These are phyloP conservation scores for Eupithecia centaureata DNA, from an alignment of 2,888 invertebrate species.

Conservation along the genomic window DNA sequence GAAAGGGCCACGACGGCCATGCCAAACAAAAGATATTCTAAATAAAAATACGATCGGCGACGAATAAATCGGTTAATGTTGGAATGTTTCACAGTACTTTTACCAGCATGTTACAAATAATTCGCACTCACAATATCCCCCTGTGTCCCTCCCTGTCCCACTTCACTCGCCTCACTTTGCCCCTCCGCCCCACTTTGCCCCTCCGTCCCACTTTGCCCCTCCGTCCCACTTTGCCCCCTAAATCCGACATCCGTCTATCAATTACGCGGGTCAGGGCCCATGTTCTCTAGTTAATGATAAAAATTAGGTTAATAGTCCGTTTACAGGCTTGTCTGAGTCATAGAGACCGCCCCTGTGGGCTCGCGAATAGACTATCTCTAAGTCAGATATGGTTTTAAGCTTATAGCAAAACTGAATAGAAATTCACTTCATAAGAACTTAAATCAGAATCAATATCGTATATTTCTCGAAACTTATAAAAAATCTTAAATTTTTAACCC, in stretches of 20 bases:
- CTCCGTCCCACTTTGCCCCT: neutral
- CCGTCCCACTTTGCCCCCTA: constrained; percentile 16
- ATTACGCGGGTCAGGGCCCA: constrained; percentile 41
- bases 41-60: too few relatives aligned
- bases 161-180: neutral
- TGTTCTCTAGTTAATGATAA: constrained; percentile 50
- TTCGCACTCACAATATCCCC: neutral
- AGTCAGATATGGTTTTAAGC: too few relatives aligned
- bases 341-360: neutral
- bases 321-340: constrained; percentile 43
- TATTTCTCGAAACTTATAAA: too few relatives aligned
- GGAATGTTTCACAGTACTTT: too few relatives aligned
- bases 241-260: constrained; percentile 38
- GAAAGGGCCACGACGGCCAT: too few relatives aligned
- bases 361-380: neutral
- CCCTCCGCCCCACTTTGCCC: neutral
- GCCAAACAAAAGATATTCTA: too few relatives aligned
- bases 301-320: constrained; percentile 65
- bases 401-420: too few relatives aligned
- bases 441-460: too few relatives aligned
- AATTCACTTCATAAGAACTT: too few relatives aligned
- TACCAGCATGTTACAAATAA: neutral
- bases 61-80: too few relatives aligned
- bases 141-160: neutral
- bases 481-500: too few relatives aligned